Percentiles rank a stretch among this genome's conserved stretches.
These are phyloP conservation scores for Cyprinodon brontotheroides DNA, from an alignment of 2,113 vertebrate species.

Conservation along the genomic window DNA sequence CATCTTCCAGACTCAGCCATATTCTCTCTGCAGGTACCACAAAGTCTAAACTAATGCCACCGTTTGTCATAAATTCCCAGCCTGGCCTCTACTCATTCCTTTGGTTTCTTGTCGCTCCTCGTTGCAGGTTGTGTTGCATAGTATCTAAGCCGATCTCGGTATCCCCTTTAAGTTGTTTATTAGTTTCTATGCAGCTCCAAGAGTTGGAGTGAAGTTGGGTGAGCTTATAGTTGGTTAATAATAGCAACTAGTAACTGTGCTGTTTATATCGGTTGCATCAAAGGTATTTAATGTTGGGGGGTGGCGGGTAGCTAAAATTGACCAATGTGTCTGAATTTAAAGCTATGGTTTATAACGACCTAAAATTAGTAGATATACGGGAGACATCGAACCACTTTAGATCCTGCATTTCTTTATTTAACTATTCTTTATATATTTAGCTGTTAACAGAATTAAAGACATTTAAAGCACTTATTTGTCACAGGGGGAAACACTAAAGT, in stretches of 20 bases:
- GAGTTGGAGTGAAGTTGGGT: constrained; percentile 7
- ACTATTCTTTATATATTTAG: too few species aligned
- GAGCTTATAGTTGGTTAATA: constrained; percentile 21
- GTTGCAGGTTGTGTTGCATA: background rate
- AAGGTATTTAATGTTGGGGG: too few species aligned
- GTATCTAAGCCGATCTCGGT: background rate
- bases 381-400: too few species aligned
- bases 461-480: too few species aligned
- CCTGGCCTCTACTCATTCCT: background rate
- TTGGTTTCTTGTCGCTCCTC: background rate
- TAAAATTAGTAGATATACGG: too few species aligned
- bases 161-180: background rate
- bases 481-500: too few species aligned
- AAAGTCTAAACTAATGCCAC: background rate
- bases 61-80: background rate
- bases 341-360: too few species aligned
- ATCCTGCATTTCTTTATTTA: too few species aligned
- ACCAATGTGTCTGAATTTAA: too few species aligned
- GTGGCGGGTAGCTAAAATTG: too few species aligned
- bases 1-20: constrained; percentile 93
- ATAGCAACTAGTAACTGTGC: background rate
- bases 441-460: too few species aligned
- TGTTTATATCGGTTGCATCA: background rate
- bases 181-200: background rate
- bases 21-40: constrained; percentile 87